These are phyloP conservation scores for Maccullochella peelii DNA, from an alignment of 2,113 vertebrate species.

Conservation along the genomic window DNA sequence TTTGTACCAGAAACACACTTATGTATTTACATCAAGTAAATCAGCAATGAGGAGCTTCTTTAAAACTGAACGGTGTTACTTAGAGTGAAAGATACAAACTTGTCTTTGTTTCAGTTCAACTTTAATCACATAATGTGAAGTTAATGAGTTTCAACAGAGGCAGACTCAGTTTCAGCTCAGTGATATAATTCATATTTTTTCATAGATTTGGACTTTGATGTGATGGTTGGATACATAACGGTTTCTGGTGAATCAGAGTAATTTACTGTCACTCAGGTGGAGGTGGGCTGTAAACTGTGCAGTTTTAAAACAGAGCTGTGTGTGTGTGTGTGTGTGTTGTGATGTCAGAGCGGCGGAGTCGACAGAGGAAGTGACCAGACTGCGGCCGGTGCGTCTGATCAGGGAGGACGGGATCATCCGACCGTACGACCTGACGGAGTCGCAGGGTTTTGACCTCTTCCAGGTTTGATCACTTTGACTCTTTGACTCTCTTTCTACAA, in stretches of 20 bases:
- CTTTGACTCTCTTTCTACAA: not conserved
- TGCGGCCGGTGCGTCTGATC: constrained; percentile 92
- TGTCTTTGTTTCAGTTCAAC: not conserved
- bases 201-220: not conserved
- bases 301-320: too few relatives aligned
- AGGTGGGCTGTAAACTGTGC: too few relatives aligned
- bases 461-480: constrained; percentile 84
- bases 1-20: too few relatives aligned
- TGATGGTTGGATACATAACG: too few relatives aligned
- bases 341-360: constrained; percentile 91
- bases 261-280: too few relatives aligned
- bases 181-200: too few relatives aligned
- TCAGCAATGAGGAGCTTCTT: not conserved
- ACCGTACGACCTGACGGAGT: constrained; percentile 89
- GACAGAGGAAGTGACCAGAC: constrained; percentile 91
- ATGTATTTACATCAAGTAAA: too few relatives aligned
- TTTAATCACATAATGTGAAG: not conserved
- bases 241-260: too few relatives aligned
- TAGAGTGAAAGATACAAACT: not conserved
- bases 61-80: not conserved
- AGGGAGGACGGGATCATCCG: constrained; percentile 94
- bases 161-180: not conserved
- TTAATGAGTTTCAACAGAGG: not conserved
- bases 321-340: constrained; percentile 4
- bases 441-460: constrained; percentile 91